These are phyloP conservation scores for Zosterops hypoxanthus DNA, from an alignment of 2,113 vertebrate genomes.

Conservation along the genomic window DNA sequence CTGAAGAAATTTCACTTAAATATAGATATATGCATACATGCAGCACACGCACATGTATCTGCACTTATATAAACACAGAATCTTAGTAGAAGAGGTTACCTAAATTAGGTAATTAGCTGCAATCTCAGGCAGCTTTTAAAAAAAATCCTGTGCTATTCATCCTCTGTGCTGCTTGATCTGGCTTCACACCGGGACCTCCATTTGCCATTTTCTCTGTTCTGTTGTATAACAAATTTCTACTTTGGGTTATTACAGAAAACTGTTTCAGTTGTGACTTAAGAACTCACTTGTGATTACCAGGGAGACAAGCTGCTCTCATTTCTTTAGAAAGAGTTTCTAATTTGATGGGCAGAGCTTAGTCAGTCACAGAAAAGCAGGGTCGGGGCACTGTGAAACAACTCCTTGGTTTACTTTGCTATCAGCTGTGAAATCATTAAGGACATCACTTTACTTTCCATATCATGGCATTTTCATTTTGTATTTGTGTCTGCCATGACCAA, in stretches of 20 bases:
- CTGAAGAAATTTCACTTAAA: not conserved
- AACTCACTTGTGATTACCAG: not conserved
- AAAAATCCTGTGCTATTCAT: not conserved
- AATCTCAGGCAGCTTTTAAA: not conserved
- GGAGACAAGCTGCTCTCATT: slow-evolving; percentile 65
- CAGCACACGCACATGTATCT: rapidly evolving
- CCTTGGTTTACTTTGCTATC: slow-evolving; percentile 37
- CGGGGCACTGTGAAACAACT: not conserved
- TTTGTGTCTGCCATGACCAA: not conserved
- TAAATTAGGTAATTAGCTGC: not conserved
- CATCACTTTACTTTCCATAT: not conserved
- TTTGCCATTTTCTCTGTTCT: not conserved
- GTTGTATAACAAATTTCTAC: slow-evolving; percentile 25
- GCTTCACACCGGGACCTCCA: not conserved
- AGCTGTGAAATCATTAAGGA: not conserved
- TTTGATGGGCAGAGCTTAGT: slow-evolving; percentile 58
- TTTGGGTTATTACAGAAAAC: not conserved
- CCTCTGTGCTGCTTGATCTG: not conserved
- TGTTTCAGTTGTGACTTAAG: slow-evolving; percentile 34
- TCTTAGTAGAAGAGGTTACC: not conserved
- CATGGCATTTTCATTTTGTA: not conserved
- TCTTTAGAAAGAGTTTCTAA: slow-evolving; percentile 56
- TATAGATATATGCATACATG: not conserved
- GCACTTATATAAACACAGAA: not conserved
- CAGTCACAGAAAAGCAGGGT: slow-evolving; percentile 43